Conservation (phyloP, 2,888 invertebrate genomes). For the Nephrocerus scutellatus region DNA sequence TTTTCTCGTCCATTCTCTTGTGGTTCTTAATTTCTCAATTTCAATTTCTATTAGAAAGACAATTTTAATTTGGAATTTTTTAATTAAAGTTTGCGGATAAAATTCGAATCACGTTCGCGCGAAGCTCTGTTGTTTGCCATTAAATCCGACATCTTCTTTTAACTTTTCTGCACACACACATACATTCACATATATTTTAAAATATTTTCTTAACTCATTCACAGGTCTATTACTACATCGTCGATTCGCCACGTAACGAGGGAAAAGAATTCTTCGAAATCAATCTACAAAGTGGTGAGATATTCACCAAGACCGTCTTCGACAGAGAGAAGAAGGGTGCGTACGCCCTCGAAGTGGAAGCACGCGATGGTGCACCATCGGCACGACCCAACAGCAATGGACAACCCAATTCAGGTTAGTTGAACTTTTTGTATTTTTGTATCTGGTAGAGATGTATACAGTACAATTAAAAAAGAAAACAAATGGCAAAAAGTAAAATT, state of each 20-base stretch:
- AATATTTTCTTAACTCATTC: constrained; percentile 23
- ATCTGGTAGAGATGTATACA: too few relatives aligned
- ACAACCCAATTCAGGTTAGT: constrained; percentile 90
- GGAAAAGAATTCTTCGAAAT: constrained; percentile 95
- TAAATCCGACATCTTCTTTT: too few relatives aligned
- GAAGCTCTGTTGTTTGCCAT: too few relatives aligned
- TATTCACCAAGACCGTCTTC: constrained; percentile 91
- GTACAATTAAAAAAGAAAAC: too few relatives aligned
- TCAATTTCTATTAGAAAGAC: too few relatives aligned
- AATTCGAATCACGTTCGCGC: background rate
- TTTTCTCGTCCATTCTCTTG: too few relatives aligned
- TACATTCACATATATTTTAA: too few relatives aligned
- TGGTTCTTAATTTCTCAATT: too few relatives aligned
- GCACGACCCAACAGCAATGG: constrained; percentile 89
- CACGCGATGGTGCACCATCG: constrained; percentile 93
- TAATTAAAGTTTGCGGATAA: background rate
- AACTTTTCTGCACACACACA: too few relatives aligned
- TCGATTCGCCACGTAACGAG: constrained; percentile 84
- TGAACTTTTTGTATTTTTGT: too few relatives aligned
- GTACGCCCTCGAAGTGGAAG: constrained; percentile 95
- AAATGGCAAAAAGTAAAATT: too few relatives aligned
- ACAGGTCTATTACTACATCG: constrained; percentile 89
- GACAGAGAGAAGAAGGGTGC: constrained; percentile 97
- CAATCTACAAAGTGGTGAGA: constrained; percentile 90
- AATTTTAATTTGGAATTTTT: background rate